Percentiles rank a stretch among this genome's conserved stretches.
Conservation (phyloP, 2,113 vertebrate genomes). For the Anseranas semipalmata region DNA sequence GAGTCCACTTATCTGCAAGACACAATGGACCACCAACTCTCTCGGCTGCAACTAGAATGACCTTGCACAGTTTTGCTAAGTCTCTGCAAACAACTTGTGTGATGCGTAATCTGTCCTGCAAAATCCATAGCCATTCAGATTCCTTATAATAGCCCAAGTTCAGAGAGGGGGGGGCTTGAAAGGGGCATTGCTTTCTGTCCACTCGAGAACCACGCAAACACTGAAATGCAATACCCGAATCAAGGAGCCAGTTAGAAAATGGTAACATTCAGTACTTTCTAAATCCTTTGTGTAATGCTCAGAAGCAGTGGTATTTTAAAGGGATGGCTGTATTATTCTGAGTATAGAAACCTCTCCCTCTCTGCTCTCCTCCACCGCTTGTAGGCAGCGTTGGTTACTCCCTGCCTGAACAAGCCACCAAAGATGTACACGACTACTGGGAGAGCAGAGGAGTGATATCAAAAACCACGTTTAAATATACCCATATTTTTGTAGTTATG, state of each 20-base stretch:
- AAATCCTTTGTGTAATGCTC: not conserved
- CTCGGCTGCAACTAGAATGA: constrained; percentile 1
- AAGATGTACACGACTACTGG: accelerated
- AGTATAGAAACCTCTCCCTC: not conserved
- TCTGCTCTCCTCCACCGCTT: not conserved
- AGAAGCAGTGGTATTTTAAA: accelerated
- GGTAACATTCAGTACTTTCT: not conserved
- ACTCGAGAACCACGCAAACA: not conserved
- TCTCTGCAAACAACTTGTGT: constrained; percentile 60
- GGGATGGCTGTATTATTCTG: not conserved
- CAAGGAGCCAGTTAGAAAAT: not conserved
- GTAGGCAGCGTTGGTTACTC: not conserved
- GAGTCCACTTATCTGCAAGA: constrained; percentile 32
- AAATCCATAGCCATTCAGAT: not conserved
- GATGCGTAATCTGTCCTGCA: constrained; percentile 31
- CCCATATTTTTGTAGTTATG: not conserved
- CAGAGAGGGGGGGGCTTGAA: not conserved
- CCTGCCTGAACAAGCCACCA: not conserved
- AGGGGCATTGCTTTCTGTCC: not conserved
- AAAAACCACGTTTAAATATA: not conserved
- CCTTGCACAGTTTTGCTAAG: constrained; percentile 35
- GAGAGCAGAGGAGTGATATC: not conserved
- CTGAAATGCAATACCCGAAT: not conserved
- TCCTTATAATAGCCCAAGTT: not conserved
- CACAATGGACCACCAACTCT: constrained; percentile 7